Evolutionary conservation across 2,797 vertebrate genomes (phyloP), one percentile per base, ranked within the genome.

Genomic region (Myripristis murdjan): DNA sequence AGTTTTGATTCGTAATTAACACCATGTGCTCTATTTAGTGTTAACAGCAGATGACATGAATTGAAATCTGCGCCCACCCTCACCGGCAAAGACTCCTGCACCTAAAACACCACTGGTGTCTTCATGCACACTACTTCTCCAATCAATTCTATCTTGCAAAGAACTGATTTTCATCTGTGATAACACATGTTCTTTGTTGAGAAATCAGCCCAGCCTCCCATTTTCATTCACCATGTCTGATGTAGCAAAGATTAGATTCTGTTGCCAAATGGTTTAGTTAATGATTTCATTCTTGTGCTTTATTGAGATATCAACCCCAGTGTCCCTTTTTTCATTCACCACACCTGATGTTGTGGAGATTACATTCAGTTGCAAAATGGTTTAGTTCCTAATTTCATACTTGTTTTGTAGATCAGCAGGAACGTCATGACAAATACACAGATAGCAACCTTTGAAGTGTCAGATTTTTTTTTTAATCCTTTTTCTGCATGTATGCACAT

Each of bases 271-370:
- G 75, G 75, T 86, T 73, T 35, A 69, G 82, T 88, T 88, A 82
- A 88, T 90, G 82, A 84, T 90, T 91, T 88, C 81, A 89, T 89
- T 90, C 80, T 78, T 73, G 84, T 71, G 83, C 77, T 73, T 82
- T 76, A 84, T 80, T 88, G 81, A 84, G 68, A 80, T 71, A 82
- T 90, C 87, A 86, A 79, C 61, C 79, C 23, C 66, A 23, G 49
- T 18, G 64, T 77, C 68, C 80, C 54, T 54, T 85, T 83, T 70
- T 66, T n/a, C 65, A 73, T 76, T 79, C 64, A 77, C 53, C 18
- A 54, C 64, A 47, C 57, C 26, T 64, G 51, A 23, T 53, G 64
- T 61, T 69, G 63, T 69, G 33, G 70, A 85, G 79, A 83, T 90
- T 87, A 79, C 69, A 75, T 59, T 86, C 73, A 56, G 74, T 78